Percentiles rank a stretch among this genome's conserved stretches.
Conservation (phyloP, 1,140 invertebrate species). For the Lepidostoma basale region DNA sequence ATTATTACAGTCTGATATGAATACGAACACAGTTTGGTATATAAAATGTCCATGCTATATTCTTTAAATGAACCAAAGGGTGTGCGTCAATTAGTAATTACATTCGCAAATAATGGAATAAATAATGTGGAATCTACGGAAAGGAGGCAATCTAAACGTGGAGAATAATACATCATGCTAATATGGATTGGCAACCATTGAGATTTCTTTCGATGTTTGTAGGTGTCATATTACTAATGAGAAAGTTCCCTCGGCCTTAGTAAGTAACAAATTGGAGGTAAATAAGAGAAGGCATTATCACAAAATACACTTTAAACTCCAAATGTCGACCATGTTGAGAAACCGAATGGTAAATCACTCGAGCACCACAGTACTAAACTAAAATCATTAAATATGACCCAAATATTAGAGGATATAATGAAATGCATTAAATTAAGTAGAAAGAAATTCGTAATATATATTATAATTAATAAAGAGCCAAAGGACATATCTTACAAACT, state of each 20-base stretch:
- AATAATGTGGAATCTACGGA: too few relatives aligned
- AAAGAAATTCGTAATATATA: conserved; percentile 40
- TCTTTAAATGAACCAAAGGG: neutral
- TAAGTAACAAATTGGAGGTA: neutral
- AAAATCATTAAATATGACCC: conserved; percentile 30
- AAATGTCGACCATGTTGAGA: conserved; percentile 22
- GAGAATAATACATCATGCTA: too few relatives aligned
- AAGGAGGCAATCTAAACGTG: too few relatives aligned
- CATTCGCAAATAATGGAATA: neutral
- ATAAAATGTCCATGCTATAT: conserved; percentile 30
- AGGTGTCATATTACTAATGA: conserved; percentile 10
- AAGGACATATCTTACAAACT: conserved; percentile 41
- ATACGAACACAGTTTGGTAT: conserved; percentile 47
- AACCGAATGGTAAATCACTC: conserved; percentile 31
- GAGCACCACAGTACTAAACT: conserved; percentile 40
- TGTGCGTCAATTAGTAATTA: neutral
- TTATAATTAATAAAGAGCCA: conserved; percentile 39
- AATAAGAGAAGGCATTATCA: conserved; percentile 17
- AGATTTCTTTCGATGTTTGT: conserved; percentile 19
- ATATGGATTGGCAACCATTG: conserved; percentile 8
- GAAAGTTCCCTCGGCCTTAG: neutral
- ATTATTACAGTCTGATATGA: conserved; percentile 41
- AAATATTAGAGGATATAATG: conserved; percentile 30
- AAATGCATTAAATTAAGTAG: conserved; percentile 32
- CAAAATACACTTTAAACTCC: conserved; percentile 25